Evolutionary conservation across 2,888 invertebrate species (phyloP).

Genomic region (Caenorhabditis doughertyi): DNA sequence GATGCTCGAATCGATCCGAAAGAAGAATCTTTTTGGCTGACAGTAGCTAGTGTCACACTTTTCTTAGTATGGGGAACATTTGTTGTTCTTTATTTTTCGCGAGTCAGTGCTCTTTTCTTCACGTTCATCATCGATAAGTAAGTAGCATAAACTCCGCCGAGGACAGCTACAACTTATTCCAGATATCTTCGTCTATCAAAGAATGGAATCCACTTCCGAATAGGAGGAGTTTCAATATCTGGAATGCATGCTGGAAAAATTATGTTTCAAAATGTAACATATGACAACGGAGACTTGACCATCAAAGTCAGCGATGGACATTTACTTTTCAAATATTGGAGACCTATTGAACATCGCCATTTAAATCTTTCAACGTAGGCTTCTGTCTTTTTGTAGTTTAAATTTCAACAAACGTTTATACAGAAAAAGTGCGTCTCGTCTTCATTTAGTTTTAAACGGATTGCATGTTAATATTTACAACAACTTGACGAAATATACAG

Average conservation of each 20-base stretch:
- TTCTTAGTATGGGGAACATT: slow-evolving; percentile 76
- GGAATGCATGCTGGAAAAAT: slow-evolving; percentile 95
- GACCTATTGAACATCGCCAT: slow-evolving; percentile 87
- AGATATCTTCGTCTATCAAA: slow-evolving; percentile 69
- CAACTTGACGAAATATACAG: slow-evolving; percentile 84
- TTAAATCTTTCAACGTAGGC: slow-evolving; percentile 59
- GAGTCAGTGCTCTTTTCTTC: slow-evolving; percentile 72
- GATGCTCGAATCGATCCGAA: slow-evolving; percentile 36
- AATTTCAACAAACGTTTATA: too few relatives aligned
- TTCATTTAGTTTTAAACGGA: slow-evolving; percentile 87
- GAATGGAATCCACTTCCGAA: slow-evolving; percentile 68
- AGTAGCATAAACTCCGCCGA: slow-evolving; percentile 31
- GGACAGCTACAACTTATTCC: too few relatives aligned
- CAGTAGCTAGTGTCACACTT: slow-evolving; percentile 66
- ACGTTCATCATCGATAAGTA: slow-evolving; percentile 74
- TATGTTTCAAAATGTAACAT: slow-evolving; percentile 94
- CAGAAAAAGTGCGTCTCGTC: slow-evolving; percentile 87
- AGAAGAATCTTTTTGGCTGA: slow-evolving; percentile 52
- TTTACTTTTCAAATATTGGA: slow-evolving; percentile 98
- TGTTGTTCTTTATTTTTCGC: slow-evolving; percentile 75
- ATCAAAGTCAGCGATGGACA: slow-evolving; percentile 96
- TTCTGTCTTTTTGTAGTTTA: neutral
- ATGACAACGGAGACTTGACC: slow-evolving; percentile 94
- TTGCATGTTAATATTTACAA: slow-evolving; percentile 87
- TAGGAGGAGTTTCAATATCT: slow-evolving; percentile 93